These are phyloP conservation scores for Scotopteryx bipunctaria DNA, from an alignment of 2,888 invertebrate genomes.

Conservation along the genomic window DNA sequence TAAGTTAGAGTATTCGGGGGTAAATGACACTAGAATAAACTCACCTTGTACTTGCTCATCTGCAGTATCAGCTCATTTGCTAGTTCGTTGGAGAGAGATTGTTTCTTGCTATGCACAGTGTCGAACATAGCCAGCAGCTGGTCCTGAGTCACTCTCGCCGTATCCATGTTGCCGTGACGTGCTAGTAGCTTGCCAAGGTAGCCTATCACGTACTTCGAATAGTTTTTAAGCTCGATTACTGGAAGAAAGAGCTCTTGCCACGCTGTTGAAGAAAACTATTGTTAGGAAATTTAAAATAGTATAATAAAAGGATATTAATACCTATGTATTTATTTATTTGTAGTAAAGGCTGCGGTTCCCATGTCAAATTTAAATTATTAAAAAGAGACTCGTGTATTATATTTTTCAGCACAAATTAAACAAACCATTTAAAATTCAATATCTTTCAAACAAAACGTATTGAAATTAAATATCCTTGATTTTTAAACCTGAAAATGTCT, in stretches of 20 bases:
- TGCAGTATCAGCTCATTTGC: constrained; percentile 80
- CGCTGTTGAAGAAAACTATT: constrained; percentile 62
- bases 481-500: too few relatives aligned
- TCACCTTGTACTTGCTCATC: constrained; percentile 83
- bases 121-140: constrained; percentile 85
- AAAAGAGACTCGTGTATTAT: too few relatives aligned
- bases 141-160: constrained; percentile 71
- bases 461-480: too few relatives aligned
- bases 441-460: too few relatives aligned
- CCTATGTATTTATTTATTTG: too few relatives aligned
- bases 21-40: too few relatives aligned
- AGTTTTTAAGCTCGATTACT: constrained; percentile 87
- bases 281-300: neutral
- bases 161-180: constrained; percentile 64
- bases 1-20: neutral
- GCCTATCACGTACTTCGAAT: constrained; percentile 85
- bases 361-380: too few relatives aligned
- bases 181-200: constrained; percentile 84
- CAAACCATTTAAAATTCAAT: too few relatives aligned
- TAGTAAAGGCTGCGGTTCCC: too few relatives aligned
- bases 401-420: too few relatives aligned
- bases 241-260: constrained; percentile 91
- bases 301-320: too few relatives aligned
- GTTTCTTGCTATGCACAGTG: constrained; percentile 81
- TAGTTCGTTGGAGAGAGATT: constrained; percentile 79